phyloP scores from a whole-genome alignment of 2,888 invertebrate genomes.

The Cataglyphis rosenhaueri region DNA sequence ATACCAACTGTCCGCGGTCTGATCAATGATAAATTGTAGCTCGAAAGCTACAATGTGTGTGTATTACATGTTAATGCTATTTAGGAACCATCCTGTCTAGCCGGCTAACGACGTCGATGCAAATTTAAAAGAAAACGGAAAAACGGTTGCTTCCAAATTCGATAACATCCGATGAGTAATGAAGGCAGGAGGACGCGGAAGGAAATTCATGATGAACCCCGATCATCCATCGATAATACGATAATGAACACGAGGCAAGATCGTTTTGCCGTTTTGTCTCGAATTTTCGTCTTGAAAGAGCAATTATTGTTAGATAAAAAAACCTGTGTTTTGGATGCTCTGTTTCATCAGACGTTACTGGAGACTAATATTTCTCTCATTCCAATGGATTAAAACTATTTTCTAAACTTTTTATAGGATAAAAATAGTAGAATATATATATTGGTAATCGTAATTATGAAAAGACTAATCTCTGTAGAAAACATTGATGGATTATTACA shows the following conservation, averaged over 20 bases:
- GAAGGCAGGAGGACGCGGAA: constrained; percentile 52
- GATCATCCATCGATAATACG: constrained; percentile 34
- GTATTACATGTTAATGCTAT: constrained; percentile 68
- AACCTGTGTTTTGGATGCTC: not conserved
- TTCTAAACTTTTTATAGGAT: not conserved
- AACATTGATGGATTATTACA: not conserved
- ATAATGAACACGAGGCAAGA: constrained; percentile 52
- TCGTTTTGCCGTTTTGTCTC: constrained; percentile 12
- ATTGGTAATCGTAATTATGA: not conserved
- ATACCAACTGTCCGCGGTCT: not conserved
- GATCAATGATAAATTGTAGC: constrained; percentile 41
- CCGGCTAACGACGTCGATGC: constrained; percentile 69
- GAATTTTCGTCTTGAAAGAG: constrained; percentile 13
- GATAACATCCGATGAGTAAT: constrained; percentile 68
- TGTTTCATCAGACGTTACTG: not conserved
- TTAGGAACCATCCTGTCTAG: constrained; percentile 58
- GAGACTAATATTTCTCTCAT: not conserved
- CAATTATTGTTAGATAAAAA: not conserved
- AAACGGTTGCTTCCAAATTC: constrained; percentile 69
- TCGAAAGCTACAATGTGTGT: constrained; percentile 42
- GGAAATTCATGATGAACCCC: constrained; percentile 47
- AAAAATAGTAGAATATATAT: not conserved
- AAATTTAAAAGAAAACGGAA: constrained; percentile 77
- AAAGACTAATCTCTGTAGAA: not conserved
- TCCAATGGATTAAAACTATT: not conserved